Evolutionary conservation across 2,797 vertebrate genomes (phyloP).

Genomic region (Thripadectes ignobilis): DNA sequence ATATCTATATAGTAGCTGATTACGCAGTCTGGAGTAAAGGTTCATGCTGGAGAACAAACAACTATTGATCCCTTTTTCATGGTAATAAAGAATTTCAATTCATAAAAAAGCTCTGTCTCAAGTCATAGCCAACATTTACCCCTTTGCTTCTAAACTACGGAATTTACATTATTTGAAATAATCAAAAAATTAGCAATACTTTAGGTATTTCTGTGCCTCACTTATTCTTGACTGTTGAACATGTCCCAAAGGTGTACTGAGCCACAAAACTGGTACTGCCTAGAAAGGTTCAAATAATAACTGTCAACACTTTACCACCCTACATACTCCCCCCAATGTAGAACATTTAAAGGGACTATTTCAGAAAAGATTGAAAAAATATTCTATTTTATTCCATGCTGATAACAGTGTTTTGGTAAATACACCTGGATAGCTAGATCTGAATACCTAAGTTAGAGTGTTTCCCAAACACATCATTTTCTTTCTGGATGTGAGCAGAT

Average conservation of each 20-base stretch:
- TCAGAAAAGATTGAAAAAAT: background rate
- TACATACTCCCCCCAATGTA: background rate
- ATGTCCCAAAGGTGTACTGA: background rate
- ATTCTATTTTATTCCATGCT: background rate
- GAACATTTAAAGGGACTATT: background rate
- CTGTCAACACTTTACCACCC: background rate
- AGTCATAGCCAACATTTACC: background rate
- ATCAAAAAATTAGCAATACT: background rate
- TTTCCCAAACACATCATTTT: background rate
- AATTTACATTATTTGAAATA: background rate
- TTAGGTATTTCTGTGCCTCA: background rate
- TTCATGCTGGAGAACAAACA: background rate
- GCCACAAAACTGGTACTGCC: background rate
- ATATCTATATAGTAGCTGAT: background rate
- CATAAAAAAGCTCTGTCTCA: background rate
- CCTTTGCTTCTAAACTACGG: background rate
- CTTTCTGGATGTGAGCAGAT: background rate
- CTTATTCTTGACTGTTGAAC: background rate
- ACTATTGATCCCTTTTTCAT: background rate
- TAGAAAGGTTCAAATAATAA: background rate
- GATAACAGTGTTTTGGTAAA: background rate
- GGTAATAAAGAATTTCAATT: background rate
- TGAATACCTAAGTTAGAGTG: fast-evolving
- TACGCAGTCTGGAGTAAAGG: background rate
- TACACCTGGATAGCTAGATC: background rate